phyloP scores from a whole-genome alignment of 2,113 vertebrate genomes.

The Polyodon spathula region DNA sequence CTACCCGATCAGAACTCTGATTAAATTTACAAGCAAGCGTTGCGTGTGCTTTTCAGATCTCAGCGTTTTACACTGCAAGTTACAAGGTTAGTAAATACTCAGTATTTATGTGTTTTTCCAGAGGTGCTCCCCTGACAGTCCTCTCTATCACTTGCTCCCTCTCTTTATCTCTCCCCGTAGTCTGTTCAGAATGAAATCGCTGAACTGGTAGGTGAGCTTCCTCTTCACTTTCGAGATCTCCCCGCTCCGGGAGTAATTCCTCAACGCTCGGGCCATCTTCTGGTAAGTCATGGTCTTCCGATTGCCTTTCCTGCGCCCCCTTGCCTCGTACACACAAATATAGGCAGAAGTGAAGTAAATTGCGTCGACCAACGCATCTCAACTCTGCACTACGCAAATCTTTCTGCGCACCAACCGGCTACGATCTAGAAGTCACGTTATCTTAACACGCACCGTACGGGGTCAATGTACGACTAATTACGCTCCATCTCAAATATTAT shows the following conservation, averaged over 20 bases:
- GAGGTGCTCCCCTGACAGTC: neutral
- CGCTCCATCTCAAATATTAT: too few species aligned
- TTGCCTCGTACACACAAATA: too few species aligned
- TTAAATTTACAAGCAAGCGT: neutral
- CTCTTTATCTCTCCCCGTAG: slow-evolving; percentile 35
- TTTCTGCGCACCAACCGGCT: too few species aligned
- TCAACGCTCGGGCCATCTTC: slow-evolving; percentile 64
- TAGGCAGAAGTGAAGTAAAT: too few species aligned
- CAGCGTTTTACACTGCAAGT: neutral
- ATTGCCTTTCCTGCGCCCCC: slow-evolving; percentile 66
- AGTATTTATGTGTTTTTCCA: slow-evolving; percentile 43
- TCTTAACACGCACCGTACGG: too few species aligned
- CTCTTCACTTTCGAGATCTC: slow-evolving; percentile 66
- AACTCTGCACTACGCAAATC: too few species aligned
- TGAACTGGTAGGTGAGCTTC: slow-evolving; percentile 64
- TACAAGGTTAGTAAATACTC: slow-evolving; percentile 45
- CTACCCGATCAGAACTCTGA: too few species aligned
- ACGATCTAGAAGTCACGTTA: too few species aligned
- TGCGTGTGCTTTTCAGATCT: neutral
- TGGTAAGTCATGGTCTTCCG: slow-evolving; percentile 72
- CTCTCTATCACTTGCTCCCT: slow-evolving; percentile 13
- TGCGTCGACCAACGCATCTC: too few species aligned
- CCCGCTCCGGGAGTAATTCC: slow-evolving; percentile 62
- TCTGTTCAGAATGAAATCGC: slow-evolving; percentile 49
- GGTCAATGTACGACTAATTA: too few species aligned